Conservation (phyloP, 2,888 invertebrate genomes). For the Lasius fuliginosus region DNA sequence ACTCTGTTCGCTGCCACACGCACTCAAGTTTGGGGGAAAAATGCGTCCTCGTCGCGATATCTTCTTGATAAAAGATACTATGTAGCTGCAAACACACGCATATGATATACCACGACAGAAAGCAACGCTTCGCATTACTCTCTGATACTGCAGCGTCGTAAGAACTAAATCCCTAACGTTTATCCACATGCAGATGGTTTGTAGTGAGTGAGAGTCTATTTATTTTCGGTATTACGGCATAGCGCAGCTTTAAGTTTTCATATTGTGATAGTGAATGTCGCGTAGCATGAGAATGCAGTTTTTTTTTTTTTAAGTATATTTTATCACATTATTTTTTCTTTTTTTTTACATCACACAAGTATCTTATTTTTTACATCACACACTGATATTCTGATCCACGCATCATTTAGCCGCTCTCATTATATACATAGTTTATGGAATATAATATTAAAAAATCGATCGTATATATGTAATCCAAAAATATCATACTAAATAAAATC, state of each 20-base stretch:
- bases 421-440: neutral
- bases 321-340: neutral
- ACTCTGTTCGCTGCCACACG: conserved; percentile 27
- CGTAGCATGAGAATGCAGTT: conserved; percentile 18
- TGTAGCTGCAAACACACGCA: conserved; percentile 38
- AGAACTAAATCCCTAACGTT: conserved; percentile 41
- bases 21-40: conserved; percentile 43
- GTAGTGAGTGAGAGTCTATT: conserved; percentile 11
- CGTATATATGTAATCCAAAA: neutral
- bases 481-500: neutral
- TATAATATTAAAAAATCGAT: conserved; percentile 18
- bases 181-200: neutral
- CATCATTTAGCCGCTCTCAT: neutral
- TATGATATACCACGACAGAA: conserved; percentile 40
- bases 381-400: neutral
- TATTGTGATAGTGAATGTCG: conserved; percentile 21
- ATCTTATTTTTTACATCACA: conserved; percentile 1
- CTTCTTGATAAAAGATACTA: conserved; percentile 57
- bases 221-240: conserved; percentile 39
- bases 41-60: conserved; percentile 47
- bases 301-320: conserved; percentile 2
- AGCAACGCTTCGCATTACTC: conserved; percentile 34
- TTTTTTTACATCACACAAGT: conserved; percentile 7
- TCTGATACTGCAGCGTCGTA: conserved; percentile 39
- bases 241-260: conserved; percentile 16